phyloP scores from a whole-genome alignment of 2,888 invertebrate species.

The Cryptocheilus praepositus region DNA sequence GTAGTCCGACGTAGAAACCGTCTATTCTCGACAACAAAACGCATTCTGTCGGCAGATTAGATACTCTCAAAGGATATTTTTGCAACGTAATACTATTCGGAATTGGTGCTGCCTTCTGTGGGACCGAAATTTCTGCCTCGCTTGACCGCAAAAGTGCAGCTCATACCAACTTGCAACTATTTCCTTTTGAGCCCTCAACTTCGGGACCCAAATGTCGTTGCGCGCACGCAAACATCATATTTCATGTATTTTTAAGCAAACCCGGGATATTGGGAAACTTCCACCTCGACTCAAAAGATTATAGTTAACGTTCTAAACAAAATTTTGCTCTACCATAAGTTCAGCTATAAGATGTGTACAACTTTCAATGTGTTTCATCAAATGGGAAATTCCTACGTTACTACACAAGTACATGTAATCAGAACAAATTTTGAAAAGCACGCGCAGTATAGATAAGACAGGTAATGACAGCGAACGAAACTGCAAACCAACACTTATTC shows the following conservation, averaged over 20 bases:
- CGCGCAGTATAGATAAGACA: not conserved
- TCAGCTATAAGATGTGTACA: too few species aligned
- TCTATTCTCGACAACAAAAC: slow-evolving; percentile 9
- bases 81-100: slow-evolving; percentile 69
- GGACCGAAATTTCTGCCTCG: slow-evolving; percentile 63
- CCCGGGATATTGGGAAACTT: too few species aligned
- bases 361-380: too few species aligned
- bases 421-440: too few species aligned
- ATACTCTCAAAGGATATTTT: slow-evolving; percentile 58
- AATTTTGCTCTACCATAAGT: too few species aligned
- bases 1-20: not conserved
- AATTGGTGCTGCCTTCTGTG: slow-evolving; percentile 62
- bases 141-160: slow-evolving; percentile 69
- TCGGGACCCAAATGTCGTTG: slow-evolving; percentile 30
- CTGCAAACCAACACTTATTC: too few species aligned
- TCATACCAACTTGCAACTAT: slow-evolving; percentile 73
- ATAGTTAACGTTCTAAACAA: too few species aligned
- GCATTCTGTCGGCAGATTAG: slow-evolving; percentile 49
- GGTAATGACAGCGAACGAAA: not conserved
- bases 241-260: slow-evolving; percentile 37
- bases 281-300: too few species aligned
- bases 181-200: slow-evolving; percentile 38
- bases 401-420: too few species aligned
- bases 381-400: too few species aligned
- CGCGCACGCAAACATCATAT: slow-evolving; percentile 35